Evolutionary conservation across 2,888 invertebrate genomes (phyloP).

Genomic region (Petrolisthes cinctipes): DNA sequence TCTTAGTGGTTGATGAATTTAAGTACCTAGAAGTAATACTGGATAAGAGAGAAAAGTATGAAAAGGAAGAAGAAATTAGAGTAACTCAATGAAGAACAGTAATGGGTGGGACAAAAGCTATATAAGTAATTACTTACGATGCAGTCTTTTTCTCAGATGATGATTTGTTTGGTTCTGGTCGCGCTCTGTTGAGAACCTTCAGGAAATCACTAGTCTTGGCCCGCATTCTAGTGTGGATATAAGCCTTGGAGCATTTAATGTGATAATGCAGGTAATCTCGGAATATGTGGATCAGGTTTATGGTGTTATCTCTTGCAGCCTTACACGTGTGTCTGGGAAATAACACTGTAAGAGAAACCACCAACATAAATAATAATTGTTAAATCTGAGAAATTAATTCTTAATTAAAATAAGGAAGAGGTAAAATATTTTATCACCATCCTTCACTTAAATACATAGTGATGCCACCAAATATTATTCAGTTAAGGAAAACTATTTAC

Average conservation of each 20-base stretch:
- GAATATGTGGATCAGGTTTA: conserved; percentile 99
- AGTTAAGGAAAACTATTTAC: no score
- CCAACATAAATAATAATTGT: background rate
- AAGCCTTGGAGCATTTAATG: conserved; percentile 99
- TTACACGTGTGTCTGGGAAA: conserved; percentile 96
- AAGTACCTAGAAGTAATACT: background rate
- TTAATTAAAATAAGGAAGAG: background rate
- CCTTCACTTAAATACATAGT: no score
- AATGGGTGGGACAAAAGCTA: background rate
- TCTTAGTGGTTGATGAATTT: background rate
- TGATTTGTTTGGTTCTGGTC: conserved; percentile 85
- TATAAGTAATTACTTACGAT: conserved; percentile 38
- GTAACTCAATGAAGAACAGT: background rate
- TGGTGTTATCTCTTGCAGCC: conserved; percentile 95
- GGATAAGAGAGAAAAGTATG: background rate
- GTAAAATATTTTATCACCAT: conserved; percentile 2
- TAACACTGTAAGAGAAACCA: conserved; percentile 76
- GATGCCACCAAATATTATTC: no score
- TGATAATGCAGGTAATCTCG: conserved; percentile 99
- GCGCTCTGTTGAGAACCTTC: conserved; percentile 97
- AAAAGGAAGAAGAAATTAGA: background rate
- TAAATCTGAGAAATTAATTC: conserved; percentile 74
- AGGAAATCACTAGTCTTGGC: conserved; percentile 99
- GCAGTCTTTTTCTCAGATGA: conserved; percentile 50
- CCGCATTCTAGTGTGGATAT: conserved; percentile 99